phyloP scores from a whole-genome alignment of 2,113 vertebrate species.

The Anoura caudifer region DNA sequence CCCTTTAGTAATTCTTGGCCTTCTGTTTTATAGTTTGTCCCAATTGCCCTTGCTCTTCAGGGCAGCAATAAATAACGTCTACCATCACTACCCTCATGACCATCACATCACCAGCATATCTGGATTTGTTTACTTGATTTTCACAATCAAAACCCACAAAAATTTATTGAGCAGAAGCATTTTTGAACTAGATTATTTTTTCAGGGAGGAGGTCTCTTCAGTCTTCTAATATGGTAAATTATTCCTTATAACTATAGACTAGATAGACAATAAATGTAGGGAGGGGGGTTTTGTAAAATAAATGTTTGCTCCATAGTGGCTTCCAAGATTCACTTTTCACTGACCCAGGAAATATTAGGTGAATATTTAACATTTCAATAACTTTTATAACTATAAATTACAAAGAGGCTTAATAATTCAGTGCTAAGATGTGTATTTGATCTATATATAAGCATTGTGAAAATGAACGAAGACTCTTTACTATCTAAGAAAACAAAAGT shows the following conservation, averaged over 20 bases:
- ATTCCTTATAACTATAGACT: background rate
- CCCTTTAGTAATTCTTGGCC: background rate
- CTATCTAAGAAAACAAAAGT: background rate
- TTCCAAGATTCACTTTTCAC: background rate
- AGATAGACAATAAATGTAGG: background rate
- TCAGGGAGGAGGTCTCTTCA: background rate
- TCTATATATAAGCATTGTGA: background rate
- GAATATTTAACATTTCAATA: background rate
- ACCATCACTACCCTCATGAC: fast-evolving
- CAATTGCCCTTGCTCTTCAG: background rate
- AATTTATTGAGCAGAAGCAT: background rate
- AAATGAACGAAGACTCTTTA: background rate
- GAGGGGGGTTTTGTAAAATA: background rate
- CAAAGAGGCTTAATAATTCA: background rate
- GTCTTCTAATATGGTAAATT: background rate
- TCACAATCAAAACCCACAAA: background rate
- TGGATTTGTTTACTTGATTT: background rate
- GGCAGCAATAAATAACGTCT: background rate
- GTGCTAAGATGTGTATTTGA: background rate
- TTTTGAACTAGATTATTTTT: background rate
- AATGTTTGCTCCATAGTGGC: background rate
- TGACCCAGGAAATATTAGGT: background rate
- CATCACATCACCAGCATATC: background rate
- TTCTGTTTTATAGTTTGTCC: background rate
- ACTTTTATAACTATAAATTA: background rate